phyloP scores from a whole-genome alignment of 2,888 invertebrate genomes.

The Laothoe populi region DNA sequence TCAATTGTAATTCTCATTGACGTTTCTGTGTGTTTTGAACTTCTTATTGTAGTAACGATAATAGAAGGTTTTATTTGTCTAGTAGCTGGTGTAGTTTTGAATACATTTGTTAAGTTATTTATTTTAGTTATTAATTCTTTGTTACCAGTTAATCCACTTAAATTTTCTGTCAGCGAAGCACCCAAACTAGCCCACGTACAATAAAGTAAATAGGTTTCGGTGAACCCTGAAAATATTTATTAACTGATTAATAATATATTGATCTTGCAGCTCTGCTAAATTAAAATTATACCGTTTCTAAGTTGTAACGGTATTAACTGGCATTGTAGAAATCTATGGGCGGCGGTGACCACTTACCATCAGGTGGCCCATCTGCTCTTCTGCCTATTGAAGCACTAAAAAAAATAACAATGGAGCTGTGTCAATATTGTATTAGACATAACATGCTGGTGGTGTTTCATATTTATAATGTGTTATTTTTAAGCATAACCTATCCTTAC shows the following conservation, averaged over 20 bases:
- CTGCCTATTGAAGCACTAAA: too few species aligned
- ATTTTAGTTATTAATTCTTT: neutral
- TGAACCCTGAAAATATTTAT: constrained; percentile 43
- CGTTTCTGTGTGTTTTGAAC: neutral
- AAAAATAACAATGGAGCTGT: too few species aligned
- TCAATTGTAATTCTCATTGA: neutral
- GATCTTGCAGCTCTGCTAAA: neutral
- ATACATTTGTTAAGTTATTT: neutral
- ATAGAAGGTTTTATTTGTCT: neutral
- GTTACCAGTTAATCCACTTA: constrained; percentile 8
- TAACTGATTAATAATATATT: neutral
- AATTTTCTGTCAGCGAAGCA: constrained; percentile 22
- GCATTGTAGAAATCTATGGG: too few species aligned
- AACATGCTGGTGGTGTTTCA: too few species aligned
- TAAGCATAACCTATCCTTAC: too few species aligned
- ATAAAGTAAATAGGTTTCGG: constrained; percentile 51
- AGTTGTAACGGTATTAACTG: neutral
- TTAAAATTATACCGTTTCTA: neutral
- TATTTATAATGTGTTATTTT: too few species aligned
- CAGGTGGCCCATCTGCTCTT: too few species aligned
- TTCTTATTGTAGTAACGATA: neutral
- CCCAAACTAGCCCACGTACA: constrained; percentile 44
- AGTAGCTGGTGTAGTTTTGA: neutral
- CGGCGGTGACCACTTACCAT: too few species aligned
- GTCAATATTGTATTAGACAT: neutral